Evolutionary conservation across 2,797 vertebrate genomes (phyloP), one percentile per base, ranked within the genome.

Genomic region (Champsocephalus gunnari): DNA sequence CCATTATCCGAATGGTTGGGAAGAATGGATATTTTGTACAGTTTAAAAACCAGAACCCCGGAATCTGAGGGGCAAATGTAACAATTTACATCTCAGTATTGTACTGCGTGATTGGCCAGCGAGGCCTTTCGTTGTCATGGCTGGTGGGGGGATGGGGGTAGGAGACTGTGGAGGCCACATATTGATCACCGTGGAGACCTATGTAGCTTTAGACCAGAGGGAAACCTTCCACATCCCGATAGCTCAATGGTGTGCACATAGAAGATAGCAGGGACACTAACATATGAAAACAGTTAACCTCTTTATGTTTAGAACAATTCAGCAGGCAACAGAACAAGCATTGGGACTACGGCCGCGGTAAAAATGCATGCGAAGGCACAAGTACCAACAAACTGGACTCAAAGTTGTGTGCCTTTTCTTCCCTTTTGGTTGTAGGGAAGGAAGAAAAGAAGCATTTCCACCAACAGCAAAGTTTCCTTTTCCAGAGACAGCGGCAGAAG

Each of bases 361-460:
- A 89, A 38, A 96, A 95, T 85, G 85, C 95, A 97, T 96, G 95
- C 95, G 93, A 91, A 95, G 93, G 95, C 95, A 95, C 93, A 87
- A 94, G 88, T 85, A 94, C 92, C 94, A 93, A 93, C 94, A 94
- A 92, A 91, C 91, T 90, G 93, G 92, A 95, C 88, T 86, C 83
- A 80, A 80, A 93, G 91, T 79, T 79, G 76, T 81, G 83, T 85
- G 81, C 73, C 80, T 83, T 80, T 73, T 85, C 84, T 81, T 66
- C 78, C 81, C 76, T 45, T 73, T 64, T 48, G 53, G 75, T 79
- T 75, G 82, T 67, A 69, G 77, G 60, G 73, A 79, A 84, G 82
- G 77, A 82, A 81, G 80, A 91, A 90, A 90, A 87, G 72, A 62
- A 86, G 85, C 69, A 48, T 70, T 83, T 49, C 84, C 88, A 77